Evolutionary conservation across 2,113 vertebrate genomes (phyloP), one percentile per base, ranked within the genome.

Genomic region (Pyrgilauda ruficollis): DNA sequence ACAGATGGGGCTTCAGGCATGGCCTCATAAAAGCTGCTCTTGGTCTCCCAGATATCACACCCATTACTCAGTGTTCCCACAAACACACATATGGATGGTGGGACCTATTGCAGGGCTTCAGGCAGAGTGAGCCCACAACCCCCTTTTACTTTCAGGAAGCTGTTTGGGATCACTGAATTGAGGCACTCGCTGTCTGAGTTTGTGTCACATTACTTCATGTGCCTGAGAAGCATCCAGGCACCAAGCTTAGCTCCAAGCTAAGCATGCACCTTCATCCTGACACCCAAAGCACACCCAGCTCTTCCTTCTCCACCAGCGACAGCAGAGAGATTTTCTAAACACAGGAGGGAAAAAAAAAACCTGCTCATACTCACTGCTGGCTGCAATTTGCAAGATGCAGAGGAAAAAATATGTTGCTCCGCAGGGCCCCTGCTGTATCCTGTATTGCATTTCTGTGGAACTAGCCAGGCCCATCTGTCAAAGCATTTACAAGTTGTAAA

Each of bases 391-490:
- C 62, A 90, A 94, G 49, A 72, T 0, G 0, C 23, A 92, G 76
- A 93, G 90, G 85, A 92, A 95, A 95, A 96, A 96, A 88, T 93
- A 93, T 33, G n/a, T 35, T 93, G 75, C 85, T 92, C 94, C 81
- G 88, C 79, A 67, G 95, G 87, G 88, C 64, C 64, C 44, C 94
- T 77, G 68, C 76, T 89, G 72, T 50, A 91, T 86, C 79, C 90
- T 97, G 93, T 93, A 68, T 2, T 7, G 85, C 76, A 92, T 67
- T 92, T 87, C 83, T 83, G 64, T 84, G 88, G 41, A 85, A 85
- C 56, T 61, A 70, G 82, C 90, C 90, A 88, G 92, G 56, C 92
- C 86, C 93, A 92, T 92, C 92, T 96, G 94, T 53, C 79, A 68
- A 74, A 88, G 84, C 11, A 0, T 76, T 86, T 89, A 92, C 44